Evolutionary conservation across 2,888 invertebrate genomes (phyloP), one percentile per base, ranked within the genome.

Genomic region (Xanthia togata): DNA sequence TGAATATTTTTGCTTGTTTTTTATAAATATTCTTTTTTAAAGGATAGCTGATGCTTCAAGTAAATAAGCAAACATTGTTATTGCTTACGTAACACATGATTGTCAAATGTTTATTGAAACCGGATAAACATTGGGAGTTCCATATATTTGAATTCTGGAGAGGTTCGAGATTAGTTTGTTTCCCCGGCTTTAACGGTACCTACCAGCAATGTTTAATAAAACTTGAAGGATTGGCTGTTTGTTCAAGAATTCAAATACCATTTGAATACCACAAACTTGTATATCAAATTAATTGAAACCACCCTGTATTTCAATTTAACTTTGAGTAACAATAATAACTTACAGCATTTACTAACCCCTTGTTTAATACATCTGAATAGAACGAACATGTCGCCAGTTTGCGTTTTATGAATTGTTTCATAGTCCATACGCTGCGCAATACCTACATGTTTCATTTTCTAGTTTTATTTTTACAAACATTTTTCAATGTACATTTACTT

Each of bases 251-350:
- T 84, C 77, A 79, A 84, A 88, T 80, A 79, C 64, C 70, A 79
- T 83, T 81, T 78, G 76, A 84, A 80, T 75, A 82, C 70, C 78
- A 68, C 75, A 55, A 82, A 83, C 72, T 88, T 81, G 67, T 81
- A 81, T 87, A 86, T 80, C 76, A 76, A 84, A 86, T 73, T 82
- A 87, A 86, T 88, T 79, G 88, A 93, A 94, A 94, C 94, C 94
- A 94, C 94, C 94, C 94, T 94, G 94, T 94, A 87, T 87, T 89
- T 89, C 78, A 77, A 79, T 79, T 76, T 82, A 78, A 87, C 77
- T 78, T 81, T 83, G 69, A 81, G 41, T 73, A 86, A 86, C 65
- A 76, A 78, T 84, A 79, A 73, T 81, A 68, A 76, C 31, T 73
- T 65, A 69, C 47, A 79, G 44, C 59, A 72, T 84, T 76, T 69